Evolutionary conservation across 1,140 invertebrate genomes (phyloP), one percentile per base, ranked within the genome.

Genomic region (Linepithema humile): DNA sequence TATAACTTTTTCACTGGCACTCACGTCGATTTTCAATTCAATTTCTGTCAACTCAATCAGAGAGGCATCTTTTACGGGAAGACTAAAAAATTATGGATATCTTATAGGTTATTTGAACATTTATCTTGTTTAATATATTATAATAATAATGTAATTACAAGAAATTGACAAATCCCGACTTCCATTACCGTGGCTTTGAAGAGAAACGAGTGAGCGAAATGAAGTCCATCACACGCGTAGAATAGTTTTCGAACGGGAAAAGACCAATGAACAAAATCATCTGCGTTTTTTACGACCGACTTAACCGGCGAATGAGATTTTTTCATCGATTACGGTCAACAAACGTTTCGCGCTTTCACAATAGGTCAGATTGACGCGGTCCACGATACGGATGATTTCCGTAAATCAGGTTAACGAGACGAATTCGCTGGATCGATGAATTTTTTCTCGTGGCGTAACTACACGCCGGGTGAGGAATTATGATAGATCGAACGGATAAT

Each of bases 331-430:
- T 74, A 84, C 57, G 73, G 29, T 48, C 74, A n/a, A 77, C 85
- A 70, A 88, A 84, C 82, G 73, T 69, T 72, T 48, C 35, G 69
- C 20, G 17, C 57, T 53, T n/a, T 60, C 65, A 77, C 86, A 82
- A 84, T 64, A 53, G 72, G 62, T 53, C 43, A 73, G 75, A 83
- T 85, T 82, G 77, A 73, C 38, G 53, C 55, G 50, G 23, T 53
- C 72, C 53, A 38, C 40, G 55, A 57, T 74, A 83, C 83, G 87
- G 55, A 85, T 73, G 86, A 53, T 88, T 83, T 83, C 55, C 83
- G 65, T 82, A 88, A 88, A 88, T 88, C 87, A 88, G 83, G 86
- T 88, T 88, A 88, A 88, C 86, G 86, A 88, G 83, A 88, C 72
- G 73, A 88, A 73, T 48, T 62, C 26, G 23, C 60, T 7, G 67